phyloP scores from a whole-genome alignment of 2,888 invertebrate genomes.

The Branchinecta sandiegonensis region DNA sequence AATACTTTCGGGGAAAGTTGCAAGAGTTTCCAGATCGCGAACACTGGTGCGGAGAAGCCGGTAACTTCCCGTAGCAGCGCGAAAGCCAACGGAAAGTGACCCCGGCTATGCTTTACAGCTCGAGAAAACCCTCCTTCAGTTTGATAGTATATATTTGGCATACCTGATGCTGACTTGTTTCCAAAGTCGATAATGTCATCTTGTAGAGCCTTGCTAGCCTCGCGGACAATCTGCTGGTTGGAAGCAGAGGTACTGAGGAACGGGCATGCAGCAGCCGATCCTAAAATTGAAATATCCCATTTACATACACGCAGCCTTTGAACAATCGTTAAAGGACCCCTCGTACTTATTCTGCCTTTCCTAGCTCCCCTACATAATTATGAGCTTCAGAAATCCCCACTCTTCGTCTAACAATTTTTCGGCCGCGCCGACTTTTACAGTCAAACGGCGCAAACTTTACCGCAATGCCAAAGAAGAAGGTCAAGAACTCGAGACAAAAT shows the following conservation, averaged over 20 bases:
- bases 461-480: conserved; percentile 21
- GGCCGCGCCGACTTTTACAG: neutral
- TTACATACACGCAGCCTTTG: too few relatives aligned
- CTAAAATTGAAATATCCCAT: neutral
- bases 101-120: too few relatives aligned
- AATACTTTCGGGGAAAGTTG: neutral
- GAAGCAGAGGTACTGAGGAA: conserved; percentile 42
- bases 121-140: too few relatives aligned
- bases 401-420: neutral
- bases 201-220: conserved; percentile 50
- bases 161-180: conserved; percentile 1
- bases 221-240: conserved; percentile 39
- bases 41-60: too few relatives aligned
- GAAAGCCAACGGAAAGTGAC: too few relatives aligned
- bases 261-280: conserved; percentile 40
- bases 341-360: too few relatives aligned
- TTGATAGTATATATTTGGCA: too few relatives aligned
- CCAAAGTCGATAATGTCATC: conserved; percentile 43
- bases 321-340: neutral
- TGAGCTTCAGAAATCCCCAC: too few relatives aligned
- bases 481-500: neutral
- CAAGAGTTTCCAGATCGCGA: neutral
- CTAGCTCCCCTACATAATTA: too few relatives aligned
- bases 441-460: neutral
- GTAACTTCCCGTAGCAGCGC: too few relatives aligned